A percentile compares a stretch with the other conserved stretches of the same genome.
phyloP scores from a whole-genome alignment of 37 sponge, comb jelly and placozoan species.

The Geodia barretti region DNA sequence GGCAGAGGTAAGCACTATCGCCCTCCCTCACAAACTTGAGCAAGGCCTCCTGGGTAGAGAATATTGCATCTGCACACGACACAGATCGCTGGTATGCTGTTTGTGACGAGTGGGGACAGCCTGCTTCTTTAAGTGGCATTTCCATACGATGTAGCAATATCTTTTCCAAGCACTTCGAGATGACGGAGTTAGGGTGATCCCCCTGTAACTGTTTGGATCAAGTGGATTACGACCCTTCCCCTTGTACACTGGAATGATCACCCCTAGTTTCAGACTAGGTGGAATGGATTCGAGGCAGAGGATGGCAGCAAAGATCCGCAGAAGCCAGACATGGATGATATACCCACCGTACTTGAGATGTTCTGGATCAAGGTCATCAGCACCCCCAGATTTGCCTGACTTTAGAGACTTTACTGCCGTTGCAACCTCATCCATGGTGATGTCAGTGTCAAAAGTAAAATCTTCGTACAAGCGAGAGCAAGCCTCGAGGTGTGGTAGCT shows the following conservation, averaged over 20 bases:
- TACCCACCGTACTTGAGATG: conserved; percentile 14
- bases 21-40: too few relatives aligned
- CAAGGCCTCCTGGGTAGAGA: too few relatives aligned
- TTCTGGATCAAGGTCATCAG: conserved; percentile 8
- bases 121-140: too few relatives aligned
- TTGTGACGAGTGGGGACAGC: too few relatives aligned
- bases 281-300: conserved; percentile 6
- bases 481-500: not conserved
- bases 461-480: not conserved
- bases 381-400: conserved; percentile 1
- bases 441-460: not conserved
- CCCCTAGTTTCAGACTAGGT: not conserved
- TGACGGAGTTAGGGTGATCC: too few relatives aligned
- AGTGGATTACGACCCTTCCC: conserved; percentile 17
- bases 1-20: too few relatives aligned
- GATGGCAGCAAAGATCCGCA: conserved; percentile 14
- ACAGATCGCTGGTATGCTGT: too few relatives aligned
- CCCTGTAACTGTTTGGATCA: conserved; percentile 10
- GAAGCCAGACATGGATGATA: not conserved
- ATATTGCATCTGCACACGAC: too few relatives aligned
- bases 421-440: not conserved
- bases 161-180: too few relatives aligned
- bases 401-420: conserved; percentile 4
- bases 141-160: too few relatives aligned
- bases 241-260: conserved; percentile 8